Conservation (phyloP, 2,797 vertebrate genomes). For the Siniperca scherzeri region DNA sequence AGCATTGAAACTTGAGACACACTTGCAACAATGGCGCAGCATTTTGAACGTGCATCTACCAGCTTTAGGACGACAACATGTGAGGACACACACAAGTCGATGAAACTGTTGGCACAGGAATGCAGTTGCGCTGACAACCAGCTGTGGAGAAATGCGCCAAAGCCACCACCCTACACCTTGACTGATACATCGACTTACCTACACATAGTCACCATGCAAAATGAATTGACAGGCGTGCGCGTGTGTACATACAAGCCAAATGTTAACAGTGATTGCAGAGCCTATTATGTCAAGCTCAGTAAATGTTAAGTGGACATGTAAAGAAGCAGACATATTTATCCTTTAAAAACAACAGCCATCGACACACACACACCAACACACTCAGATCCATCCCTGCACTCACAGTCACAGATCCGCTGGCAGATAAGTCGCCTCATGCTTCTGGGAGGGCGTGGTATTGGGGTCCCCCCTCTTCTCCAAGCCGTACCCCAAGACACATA, state of each 20-base stretch:
- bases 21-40: slow-evolving; percentile 32
- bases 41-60: slow-evolving; percentile 15
- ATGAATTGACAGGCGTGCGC: slow-evolving; percentile 22
- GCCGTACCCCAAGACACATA: slow-evolving; percentile 66
- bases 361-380: slow-evolving; percentile 43
- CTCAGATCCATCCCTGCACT: slow-evolving; percentile 89
- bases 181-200: slow-evolving; percentile 62
- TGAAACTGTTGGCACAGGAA: slow-evolving; percentile 67
- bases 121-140: slow-evolving; percentile 71
- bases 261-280: slow-evolving; percentile 1
- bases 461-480: slow-evolving; percentile 76
- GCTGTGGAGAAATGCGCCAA: slow-evolving; percentile 72
- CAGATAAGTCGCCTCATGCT: slow-evolving; percentile 98
- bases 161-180: slow-evolving; percentile 77
- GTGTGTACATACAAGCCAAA: slow-evolving; percentile 9
- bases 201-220: slow-evolving; percentile 24
- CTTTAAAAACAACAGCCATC: slow-evolving; percentile 20
- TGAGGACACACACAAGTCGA: slow-evolving; percentile 13
- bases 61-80: slow-evolving; percentile 20
- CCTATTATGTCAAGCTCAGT: slow-evolving; percentile 18
- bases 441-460: slow-evolving; percentile 77
- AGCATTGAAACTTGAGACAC: slow-evolving; percentile 50
- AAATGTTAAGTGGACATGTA: slow-evolving; percentile 25
- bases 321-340: slow-evolving; percentile 6
- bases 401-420: slow-evolving; percentile 99